These are phyloP conservation scores for Rhinolophus sinicus DNA, from an alignment of 2,113 vertebrate genomes.

Conservation along the genomic window DNA sequence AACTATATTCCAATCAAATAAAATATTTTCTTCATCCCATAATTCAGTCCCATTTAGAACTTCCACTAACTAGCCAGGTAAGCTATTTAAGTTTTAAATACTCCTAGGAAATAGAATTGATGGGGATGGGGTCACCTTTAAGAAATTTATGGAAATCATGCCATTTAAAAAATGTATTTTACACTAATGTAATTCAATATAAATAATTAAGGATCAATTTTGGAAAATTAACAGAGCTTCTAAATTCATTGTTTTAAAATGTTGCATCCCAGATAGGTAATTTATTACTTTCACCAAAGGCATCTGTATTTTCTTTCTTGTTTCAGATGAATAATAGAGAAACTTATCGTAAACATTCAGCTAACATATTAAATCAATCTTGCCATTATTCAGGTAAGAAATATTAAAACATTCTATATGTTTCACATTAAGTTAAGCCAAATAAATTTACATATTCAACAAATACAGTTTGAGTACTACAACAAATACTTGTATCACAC, in stretches of 20 bases:
- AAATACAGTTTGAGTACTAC: neutral
- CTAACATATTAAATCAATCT: neutral
- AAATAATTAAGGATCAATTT: neutral
- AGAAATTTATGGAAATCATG: slow-evolving; percentile 25
- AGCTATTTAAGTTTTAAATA: slow-evolving; percentile 39
- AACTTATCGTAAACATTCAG: neutral
- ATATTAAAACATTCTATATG: neutral
- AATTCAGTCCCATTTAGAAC: neutral
- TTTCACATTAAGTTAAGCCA: neutral
- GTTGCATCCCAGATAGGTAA: neutral
- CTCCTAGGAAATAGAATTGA: neutral
- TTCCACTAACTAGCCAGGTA: neutral
- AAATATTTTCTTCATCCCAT: neutral
- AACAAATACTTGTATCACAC: neutral
- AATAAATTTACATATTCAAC: neutral
- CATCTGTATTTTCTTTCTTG: neutral
- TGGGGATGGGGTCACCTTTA: neutral
- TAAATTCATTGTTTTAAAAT: slow-evolving; percentile 11
- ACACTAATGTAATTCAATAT: neutral
- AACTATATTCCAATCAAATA: neutral
- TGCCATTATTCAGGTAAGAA: neutral
- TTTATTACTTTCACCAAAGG: neutral
- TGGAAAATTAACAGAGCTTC: slow-evolving; percentile 13
- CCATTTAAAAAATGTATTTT: neutral
- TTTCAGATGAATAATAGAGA: neutral